A percentile compares a stretch with the other conserved stretches of the same genome.
phyloP scores from a whole-genome alignment of 2,797 vertebrate species.

The Smutsia temminckii region DNA sequence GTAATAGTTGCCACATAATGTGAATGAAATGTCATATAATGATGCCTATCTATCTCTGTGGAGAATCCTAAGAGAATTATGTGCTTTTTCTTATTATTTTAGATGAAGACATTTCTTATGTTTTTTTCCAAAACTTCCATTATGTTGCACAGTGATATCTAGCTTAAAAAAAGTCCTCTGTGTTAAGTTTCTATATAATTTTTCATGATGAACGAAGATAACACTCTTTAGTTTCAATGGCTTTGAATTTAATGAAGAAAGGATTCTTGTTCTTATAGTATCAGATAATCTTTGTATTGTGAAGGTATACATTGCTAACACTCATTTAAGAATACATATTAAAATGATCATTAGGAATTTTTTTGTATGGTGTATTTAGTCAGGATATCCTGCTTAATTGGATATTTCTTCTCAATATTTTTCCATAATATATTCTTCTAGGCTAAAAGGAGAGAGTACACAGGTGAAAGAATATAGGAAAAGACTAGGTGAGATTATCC shows the following conservation, averaged over 20 bases:
- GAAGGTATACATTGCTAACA: not conserved
- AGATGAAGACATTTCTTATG: slow-evolving; percentile 11
- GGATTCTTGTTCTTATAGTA: not conserved
- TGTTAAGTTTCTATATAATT: not conserved
- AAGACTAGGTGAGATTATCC: slow-evolving; percentile 86
- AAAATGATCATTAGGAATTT: not conserved
- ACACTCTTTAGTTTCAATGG: not conserved
- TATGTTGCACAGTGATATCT: not conserved
- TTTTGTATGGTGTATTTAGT: not conserved
- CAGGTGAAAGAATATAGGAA: slow-evolving; percentile 88
- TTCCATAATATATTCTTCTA: slow-evolving; percentile 69
- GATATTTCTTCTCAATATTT: not conserved
- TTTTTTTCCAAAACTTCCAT: not conserved
- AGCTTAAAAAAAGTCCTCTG: not conserved
- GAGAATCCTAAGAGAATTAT: not conserved
- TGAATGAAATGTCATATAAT: not conserved
- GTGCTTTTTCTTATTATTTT: slow-evolving; percentile 36
- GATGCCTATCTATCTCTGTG: not conserved
- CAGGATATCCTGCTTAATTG: not conserved
- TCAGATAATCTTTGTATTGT: not conserved
- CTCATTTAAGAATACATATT: not conserved
- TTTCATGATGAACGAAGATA: not conserved
- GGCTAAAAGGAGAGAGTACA: slow-evolving; percentile 88
- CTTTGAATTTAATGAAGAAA: slow-evolving; percentile 29
- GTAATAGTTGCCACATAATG: not conserved